A percentile compares a stretch with the other conserved stretches of the same genome.
Evolutionary conservation across 1,140 invertebrate species (phyloP).

Genomic region (Grapholita molesta): DNA sequence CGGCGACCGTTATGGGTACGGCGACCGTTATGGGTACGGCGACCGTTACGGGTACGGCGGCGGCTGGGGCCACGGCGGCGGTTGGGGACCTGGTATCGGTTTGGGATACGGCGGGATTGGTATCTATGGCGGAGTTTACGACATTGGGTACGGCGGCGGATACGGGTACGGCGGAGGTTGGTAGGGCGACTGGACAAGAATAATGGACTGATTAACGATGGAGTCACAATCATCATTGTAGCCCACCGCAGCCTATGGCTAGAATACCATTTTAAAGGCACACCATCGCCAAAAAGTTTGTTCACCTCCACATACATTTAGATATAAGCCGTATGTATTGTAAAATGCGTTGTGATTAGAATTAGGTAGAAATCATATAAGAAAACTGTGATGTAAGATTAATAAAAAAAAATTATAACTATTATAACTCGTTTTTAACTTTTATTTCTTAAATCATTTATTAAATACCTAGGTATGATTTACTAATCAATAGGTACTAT

Average conservation of each 20-base stretch:
- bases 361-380: not conserved
- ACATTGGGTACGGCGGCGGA: constrained; percentile 11
- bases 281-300: not conserved
- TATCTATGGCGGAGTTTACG: constrained; percentile 24
- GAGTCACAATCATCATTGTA: no score
- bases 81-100: no score
- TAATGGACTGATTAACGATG: not conserved
- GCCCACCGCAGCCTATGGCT: no score
- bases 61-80: not conserved
- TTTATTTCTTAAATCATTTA: no score
- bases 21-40: constrained; percentile 32
- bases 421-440: not conserved
- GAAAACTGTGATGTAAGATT: not conserved
- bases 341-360: not conserved
- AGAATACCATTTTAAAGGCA: no score
- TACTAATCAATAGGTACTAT: no score
- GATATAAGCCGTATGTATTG: not conserved
- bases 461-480: no score
- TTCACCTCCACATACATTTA: not conserved
- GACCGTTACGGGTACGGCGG: constrained; percentile 28
- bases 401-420: not conserved
- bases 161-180: not conserved
- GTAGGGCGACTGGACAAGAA: no score
- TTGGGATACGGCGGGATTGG: not conserved
- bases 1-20: not conserved